phyloP scores from a whole-genome alignment of 2,113 vertebrate species.

The Tragelaphus imberbis region DNA sequence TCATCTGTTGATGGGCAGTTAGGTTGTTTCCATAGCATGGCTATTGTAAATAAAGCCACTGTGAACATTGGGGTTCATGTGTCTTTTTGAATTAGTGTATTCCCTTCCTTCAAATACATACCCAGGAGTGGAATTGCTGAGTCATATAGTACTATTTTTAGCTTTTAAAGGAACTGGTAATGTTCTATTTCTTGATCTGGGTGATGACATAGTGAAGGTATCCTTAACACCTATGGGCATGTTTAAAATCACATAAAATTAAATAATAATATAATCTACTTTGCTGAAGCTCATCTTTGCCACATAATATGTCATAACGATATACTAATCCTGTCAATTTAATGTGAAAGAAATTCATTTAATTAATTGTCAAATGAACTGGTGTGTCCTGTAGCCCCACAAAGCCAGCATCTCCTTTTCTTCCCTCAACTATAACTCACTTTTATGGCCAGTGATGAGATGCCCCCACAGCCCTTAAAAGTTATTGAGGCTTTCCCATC shows the following conservation, averaged over 20 bases:
- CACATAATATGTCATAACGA: not conserved
- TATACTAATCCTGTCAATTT: constrained; percentile 2
- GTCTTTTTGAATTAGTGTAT: not conserved
- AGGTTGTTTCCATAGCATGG: not conserved
- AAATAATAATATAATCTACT: not conserved
- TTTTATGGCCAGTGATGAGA: not conserved
- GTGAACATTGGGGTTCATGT: not conserved
- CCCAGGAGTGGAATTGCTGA: not conserved
- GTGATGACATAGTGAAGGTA: not conserved
- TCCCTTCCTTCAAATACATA: not conserved
- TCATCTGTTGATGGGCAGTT: not conserved
- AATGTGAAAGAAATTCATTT: not conserved
- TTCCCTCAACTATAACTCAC: not conserved
- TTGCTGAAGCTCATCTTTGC: not conserved
- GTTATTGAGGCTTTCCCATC: not conserved
- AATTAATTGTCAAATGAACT: not conserved
- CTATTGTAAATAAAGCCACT: not conserved
- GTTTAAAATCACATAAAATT: not conserved
- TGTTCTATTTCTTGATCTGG: not conserved
- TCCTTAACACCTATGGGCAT: not conserved
- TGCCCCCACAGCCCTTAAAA: not conserved
- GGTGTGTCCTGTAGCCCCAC: not conserved
- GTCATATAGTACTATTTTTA: not conserved
- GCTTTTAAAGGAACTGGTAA: not conserved
- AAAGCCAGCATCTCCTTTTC: not conserved